These are phyloP conservation scores for Stenopsyche tienmushanensis DNA, from an alignment of 1,140 invertebrate genomes.

Conservation along the genomic window DNA sequence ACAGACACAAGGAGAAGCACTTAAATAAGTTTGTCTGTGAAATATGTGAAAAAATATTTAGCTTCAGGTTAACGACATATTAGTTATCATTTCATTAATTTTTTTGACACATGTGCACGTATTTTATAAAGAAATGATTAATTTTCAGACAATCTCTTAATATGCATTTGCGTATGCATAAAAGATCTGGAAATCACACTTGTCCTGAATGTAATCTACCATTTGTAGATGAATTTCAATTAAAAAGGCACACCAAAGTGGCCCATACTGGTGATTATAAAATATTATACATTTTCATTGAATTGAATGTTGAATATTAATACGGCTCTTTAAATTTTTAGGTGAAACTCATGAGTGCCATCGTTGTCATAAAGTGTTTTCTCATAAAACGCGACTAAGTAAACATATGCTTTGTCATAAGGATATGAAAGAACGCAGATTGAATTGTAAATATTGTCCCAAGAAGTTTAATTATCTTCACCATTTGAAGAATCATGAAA, in stretches of 20 bases:
- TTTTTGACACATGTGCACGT: no score
- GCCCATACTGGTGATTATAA: constrained; percentile 24
- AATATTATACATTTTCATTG: background rate
- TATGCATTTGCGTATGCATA: constrained; percentile 11
- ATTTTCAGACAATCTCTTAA: constrained; percentile 21
- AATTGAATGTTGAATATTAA: background rate
- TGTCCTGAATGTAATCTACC: constrained; percentile 26
- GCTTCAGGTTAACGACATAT: constrained; percentile 23
- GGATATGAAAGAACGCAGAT: constrained; percentile 18
- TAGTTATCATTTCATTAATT: background rate
- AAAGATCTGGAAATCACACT: background rate
- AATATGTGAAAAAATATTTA: constrained; percentile 29
- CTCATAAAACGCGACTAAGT: constrained; percentile 21
- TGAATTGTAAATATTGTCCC: constrained; percentile 28
- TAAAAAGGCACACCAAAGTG: constrained; percentile 24
- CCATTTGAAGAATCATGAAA: constrained; percentile 36
- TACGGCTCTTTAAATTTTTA: constrained; percentile 16
- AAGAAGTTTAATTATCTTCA: constrained; percentile 34
- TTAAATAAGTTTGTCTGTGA: constrained; percentile 2
- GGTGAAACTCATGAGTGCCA: constrained; percentile 32
- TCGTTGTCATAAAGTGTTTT: constrained; percentile 29
- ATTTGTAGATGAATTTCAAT: constrained; percentile 27
- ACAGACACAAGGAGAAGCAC: constrained; percentile 24
- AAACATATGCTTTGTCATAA: constrained; percentile 29
- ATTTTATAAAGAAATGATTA: background rate